A percentile compares a stretch with the other conserved stretches of the same genome.
Evolutionary conservation across 2,888 invertebrate genomes (phyloP).

Genomic region (Trachelus stipa): DNA sequence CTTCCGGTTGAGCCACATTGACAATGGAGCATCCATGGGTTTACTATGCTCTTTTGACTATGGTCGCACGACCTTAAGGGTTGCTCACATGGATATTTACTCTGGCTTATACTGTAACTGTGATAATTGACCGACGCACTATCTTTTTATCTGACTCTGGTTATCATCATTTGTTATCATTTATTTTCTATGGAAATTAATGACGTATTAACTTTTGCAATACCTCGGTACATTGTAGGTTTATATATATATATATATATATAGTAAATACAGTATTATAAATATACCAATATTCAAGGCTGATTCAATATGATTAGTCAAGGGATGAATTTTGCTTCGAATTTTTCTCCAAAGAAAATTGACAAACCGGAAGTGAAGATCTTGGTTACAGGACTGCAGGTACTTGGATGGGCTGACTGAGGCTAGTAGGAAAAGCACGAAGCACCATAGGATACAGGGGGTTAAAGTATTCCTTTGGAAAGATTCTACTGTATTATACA

Average conservation of each 20-base stretch:
- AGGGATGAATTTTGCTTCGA: neutral
- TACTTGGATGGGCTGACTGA: neutral
- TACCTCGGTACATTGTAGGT: neutral
- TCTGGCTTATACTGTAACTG: neutral
- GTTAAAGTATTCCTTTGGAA: conserved; percentile 9
- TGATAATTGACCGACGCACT: neutral
- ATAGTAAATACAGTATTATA: too few species aligned
- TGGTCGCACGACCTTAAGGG: conserved; percentile 47
- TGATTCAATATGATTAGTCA: neutral
- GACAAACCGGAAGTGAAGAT: neutral
- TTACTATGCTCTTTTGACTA: conserved; percentile 22
- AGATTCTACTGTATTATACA: conserved; percentile 45
- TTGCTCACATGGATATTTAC: conserved; percentile 20
- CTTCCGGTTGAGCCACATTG: conserved; percentile 34
- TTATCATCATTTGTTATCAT: conserved; percentile 18
- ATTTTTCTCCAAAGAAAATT: neutral
- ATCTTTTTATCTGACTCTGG: neutral
- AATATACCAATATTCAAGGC: neutral
- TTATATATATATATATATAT: too few species aligned
- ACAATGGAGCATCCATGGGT: conserved; percentile 27
- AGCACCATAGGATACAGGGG: neutral
- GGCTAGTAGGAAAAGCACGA: neutral
- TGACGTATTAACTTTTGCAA: neutral
- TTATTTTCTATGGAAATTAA: conserved; percentile 22
- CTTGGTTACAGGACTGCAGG: neutral